phyloP scores from a whole-genome alignment of 2,113 vertebrate genomes.

The Tetrax tetrax region DNA sequence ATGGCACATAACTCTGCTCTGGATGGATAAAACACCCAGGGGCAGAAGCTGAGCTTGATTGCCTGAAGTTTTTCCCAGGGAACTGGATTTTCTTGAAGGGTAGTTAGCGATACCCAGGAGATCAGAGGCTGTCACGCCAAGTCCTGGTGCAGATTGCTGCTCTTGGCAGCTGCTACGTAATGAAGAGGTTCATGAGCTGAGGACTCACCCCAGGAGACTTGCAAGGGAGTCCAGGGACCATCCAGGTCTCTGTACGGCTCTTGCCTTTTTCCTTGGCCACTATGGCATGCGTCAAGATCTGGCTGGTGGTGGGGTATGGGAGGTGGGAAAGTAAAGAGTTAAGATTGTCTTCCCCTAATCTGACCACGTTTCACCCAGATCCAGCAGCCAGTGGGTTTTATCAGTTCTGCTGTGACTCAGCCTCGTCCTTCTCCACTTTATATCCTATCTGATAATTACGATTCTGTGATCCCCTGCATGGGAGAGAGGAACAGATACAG shows the following conservation, averaged over 20 bases:
- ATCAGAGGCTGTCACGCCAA: neutral
- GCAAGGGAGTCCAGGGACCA: rapidly evolving
- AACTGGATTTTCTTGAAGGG: neutral
- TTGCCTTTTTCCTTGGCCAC: neutral
- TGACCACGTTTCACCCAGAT: neutral
- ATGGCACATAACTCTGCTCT: neutral
- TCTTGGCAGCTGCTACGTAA: neutral
- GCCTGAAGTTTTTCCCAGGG: rapidly evolving
- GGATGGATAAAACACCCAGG: neutral
- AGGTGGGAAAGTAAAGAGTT: neutral
- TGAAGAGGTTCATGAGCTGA: neutral
- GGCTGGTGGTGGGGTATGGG: neutral
- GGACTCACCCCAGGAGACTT: neutral
- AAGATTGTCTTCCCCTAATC: neutral
- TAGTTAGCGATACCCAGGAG: neutral
- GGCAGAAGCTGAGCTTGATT: neutral
- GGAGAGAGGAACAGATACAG: neutral
- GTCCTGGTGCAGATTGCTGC: neutral
- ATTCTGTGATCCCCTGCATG: neutral
- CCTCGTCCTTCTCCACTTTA: neutral
- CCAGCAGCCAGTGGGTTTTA: neutral
- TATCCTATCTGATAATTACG: neutral
- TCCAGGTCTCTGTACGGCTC: rapidly evolving
- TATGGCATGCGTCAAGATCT: neutral
- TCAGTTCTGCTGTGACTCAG: constrained; percentile 19